Conservation (phyloP, 2,113 vertebrate species). For the Amphilophus citrinellus region DNA sequence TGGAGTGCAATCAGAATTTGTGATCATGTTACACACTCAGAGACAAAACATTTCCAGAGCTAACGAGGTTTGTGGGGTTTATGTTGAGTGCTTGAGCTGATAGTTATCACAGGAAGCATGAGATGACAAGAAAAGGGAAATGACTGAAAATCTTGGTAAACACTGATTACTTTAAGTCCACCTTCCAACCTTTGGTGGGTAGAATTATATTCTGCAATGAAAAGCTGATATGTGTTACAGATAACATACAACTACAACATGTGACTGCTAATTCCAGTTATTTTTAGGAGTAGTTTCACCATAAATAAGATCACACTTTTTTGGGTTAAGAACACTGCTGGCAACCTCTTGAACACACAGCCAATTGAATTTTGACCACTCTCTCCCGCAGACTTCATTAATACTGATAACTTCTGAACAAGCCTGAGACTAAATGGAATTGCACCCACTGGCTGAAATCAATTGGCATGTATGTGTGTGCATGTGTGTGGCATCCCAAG, state of each 20-base stretch:
- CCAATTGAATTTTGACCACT: slow-evolving; percentile 7
- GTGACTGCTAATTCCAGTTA: background rate
- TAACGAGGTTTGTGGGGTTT: background rate
- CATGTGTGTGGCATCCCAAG: background rate
- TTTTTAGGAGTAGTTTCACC: background rate
- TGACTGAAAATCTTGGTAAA: background rate
- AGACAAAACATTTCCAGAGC: slow-evolving; percentile 1
- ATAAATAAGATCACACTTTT: background rate
- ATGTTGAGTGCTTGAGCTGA: background rate
- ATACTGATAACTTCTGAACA: slow-evolving; percentile 16
- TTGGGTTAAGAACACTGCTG: background rate
- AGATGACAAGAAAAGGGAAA: background rate
- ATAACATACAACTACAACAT: background rate
- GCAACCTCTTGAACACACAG: slow-evolving; percentile 13
- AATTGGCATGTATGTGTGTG: background rate
- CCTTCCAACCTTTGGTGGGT: background rate
- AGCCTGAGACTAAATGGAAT: slow-evolving; percentile 8
- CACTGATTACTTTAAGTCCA: background rate
- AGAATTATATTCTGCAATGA: background rate
- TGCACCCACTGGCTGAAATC: background rate
- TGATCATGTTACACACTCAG: slow-evolving; percentile 42
- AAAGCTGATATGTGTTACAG: background rate
- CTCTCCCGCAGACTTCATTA: background rate
- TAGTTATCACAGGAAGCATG: slow-evolving; percentile 1
- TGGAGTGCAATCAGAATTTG: slow-evolving; percentile 30